Conservation (phyloP, 23 tunicate genomes). For the Trididemnum clinides region DNA sequence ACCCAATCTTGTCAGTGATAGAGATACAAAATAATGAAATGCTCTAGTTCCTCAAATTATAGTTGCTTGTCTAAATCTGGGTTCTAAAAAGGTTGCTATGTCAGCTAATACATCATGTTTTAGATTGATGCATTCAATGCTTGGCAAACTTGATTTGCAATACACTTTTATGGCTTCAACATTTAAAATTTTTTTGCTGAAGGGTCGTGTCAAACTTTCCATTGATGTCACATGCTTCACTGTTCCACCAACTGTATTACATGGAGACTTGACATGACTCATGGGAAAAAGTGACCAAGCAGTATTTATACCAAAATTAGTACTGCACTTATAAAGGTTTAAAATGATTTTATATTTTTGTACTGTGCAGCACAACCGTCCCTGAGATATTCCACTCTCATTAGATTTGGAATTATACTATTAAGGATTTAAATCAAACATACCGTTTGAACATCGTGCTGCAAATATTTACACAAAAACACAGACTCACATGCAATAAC, state of each 20-base stretch:
- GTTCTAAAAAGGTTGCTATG: slow-evolving; percentile 7
- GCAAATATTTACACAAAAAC: neutral
- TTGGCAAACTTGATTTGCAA: neutral
- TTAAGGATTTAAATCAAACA: slow-evolving; percentile 3
- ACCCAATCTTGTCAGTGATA: neutral
- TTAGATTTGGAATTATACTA: neutral
- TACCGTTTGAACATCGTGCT: slow-evolving; percentile 11
- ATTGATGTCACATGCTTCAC: neutral
- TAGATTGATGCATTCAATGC: neutral
- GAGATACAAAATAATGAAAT: slow-evolving; percentile 7
- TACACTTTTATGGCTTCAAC: neutral
- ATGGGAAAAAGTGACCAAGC: neutral
- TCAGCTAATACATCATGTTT: no score
- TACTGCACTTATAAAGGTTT: no score
- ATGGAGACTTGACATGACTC: no score
- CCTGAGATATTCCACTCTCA: slow-evolving; percentile 2
- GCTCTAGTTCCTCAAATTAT: slow-evolving; percentile 21
- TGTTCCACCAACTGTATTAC: slow-evolving; percentile 2
- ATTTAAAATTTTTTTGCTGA: neutral
- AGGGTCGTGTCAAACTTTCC: neutral
- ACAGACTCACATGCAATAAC: neutral
- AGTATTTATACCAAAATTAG: neutral
- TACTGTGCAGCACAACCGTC: slow-evolving; percentile 48
- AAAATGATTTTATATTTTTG: no score
- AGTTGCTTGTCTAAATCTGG: neutral